Evolutionary conservation across 2,888 invertebrate genomes (phyloP).

Genomic region (Gymnocheta viridis): DNA sequence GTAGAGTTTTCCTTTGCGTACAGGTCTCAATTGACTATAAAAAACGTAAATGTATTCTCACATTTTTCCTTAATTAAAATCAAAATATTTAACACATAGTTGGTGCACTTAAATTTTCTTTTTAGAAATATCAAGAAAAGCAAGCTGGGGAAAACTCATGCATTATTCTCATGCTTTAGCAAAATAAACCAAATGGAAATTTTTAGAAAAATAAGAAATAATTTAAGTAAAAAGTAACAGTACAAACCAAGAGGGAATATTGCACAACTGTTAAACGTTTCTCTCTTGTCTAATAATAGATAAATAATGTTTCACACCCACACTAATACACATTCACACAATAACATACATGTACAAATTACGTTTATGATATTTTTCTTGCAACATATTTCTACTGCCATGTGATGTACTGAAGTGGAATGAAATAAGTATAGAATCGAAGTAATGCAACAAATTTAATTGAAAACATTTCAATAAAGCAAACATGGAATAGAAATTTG

Average conservation of each 20-base stretch:
- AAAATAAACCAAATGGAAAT: background rate
- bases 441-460: constrained; percentile 17
- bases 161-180: no score
- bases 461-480: constrained; percentile 41
- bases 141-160: background rate
- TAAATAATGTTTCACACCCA: constrained; percentile 1
- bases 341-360: no score
- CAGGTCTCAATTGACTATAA: no score
- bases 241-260: background rate
- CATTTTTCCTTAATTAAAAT: no score
- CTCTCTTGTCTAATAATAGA: constrained; percentile 16
- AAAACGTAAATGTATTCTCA: no score
- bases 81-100: background rate
- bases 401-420: constrained; percentile 8
- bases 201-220: background rate
- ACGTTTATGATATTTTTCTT: background rate
- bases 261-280: constrained; percentile 15
- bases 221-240: background rate
- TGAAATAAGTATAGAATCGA: constrained; percentile 14
- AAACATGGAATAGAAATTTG: constrained; percentile 27
- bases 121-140: background rate
- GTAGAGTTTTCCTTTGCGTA: no score
- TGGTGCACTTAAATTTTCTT: background rate
- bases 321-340: background rate
- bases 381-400: background rate